phyloP scores from a whole-genome alignment of 2,113 vertebrate species.

The Campylomormyrus tamandua region DNA sequence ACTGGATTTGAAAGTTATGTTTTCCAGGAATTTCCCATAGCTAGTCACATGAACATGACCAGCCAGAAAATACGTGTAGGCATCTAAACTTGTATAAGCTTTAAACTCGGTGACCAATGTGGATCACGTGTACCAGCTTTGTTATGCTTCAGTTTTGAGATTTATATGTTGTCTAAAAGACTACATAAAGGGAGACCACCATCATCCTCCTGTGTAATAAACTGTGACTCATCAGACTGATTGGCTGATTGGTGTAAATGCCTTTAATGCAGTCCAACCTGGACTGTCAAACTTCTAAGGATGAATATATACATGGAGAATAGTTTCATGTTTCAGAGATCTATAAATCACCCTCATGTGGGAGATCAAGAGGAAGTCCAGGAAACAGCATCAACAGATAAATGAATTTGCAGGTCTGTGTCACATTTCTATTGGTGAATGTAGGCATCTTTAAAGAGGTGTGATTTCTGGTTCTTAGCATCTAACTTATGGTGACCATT shows the following conservation, averaged over 20 bases:
- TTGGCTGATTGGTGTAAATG: background rate
- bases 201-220: background rate
- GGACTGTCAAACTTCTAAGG: background rate
- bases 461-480: background rate
- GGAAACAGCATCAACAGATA: background rate
- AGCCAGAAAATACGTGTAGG: background rate
- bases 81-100: background rate
- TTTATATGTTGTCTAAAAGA: no score
- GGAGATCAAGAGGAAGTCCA: background rate
- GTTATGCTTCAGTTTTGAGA: no score
- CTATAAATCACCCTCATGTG: background rate
- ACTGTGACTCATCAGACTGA: background rate
- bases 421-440: background rate
- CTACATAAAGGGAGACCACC: background rate
- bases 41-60: background rate
- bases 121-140: no score
- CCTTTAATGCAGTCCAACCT: background rate
- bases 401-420: background rate
- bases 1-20: background rate
- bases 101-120: background rate
- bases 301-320: background rate
- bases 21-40: background rate
- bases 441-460: background rate
- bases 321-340: background rate
- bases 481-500: background rate